A percentile compares a stretch with the other conserved stretches of the same genome.
Conservation (phyloP, 1,140 invertebrate genomes). For the Heterodera schachtii region DNA sequence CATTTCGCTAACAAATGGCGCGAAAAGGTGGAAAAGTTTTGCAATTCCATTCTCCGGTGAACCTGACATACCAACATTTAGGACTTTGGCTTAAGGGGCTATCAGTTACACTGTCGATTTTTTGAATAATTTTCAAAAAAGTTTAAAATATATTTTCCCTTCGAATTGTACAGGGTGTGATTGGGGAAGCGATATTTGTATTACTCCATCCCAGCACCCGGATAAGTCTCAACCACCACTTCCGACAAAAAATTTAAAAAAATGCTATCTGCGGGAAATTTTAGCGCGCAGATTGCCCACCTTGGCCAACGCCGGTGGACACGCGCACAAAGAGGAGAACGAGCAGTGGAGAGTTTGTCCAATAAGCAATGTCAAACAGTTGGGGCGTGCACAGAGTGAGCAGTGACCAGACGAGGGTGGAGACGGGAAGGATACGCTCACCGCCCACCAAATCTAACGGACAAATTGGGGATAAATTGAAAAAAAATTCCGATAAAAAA, state of each 20-base stretch:
- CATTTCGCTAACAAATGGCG: background rate
- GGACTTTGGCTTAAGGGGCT: too few relatives aligned
- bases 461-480: background rate
- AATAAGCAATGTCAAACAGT: conserved; percentile 72
- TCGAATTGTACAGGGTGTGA: too few relatives aligned
- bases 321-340: conserved; percentile 73
- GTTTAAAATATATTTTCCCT: too few relatives aligned
- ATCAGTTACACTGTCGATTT: too few relatives aligned
- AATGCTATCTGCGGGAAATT: too few relatives aligned
- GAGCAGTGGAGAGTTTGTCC: conserved; percentile 70
- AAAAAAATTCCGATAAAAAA: conserved; percentile 42
- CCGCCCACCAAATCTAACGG: conserved; percentile 74
- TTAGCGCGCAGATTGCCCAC: too few relatives aligned
- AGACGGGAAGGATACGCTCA: conserved; percentile 73
- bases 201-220: too few relatives aligned
- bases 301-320: conserved; percentile 75
- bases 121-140: too few relatives aligned
- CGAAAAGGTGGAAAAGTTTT: conserved; percentile 12
- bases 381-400: conserved; percentile 75
- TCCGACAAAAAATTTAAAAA: background rate
- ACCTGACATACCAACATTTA: too few relatives aligned
- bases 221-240: too few relatives aligned
- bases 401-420: conserved; percentile 74
- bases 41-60: too few relatives aligned
- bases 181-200: too few relatives aligned